Conservation (phyloP, 2,888 invertebrate species). For the Odontocolon sp. region DNA sequence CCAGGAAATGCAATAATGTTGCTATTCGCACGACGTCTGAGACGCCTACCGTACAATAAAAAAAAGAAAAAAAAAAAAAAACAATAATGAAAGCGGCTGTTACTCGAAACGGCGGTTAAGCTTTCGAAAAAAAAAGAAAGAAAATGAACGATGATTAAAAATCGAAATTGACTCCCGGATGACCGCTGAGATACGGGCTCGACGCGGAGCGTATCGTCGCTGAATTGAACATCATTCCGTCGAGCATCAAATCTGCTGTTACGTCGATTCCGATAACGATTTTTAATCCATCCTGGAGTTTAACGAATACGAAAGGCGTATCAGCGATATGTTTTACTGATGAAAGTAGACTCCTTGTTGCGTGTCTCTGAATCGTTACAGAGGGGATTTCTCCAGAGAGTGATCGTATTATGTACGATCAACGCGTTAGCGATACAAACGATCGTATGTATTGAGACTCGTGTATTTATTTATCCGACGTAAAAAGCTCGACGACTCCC, state of each 20-base stretch:
- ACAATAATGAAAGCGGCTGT: too few relatives aligned
- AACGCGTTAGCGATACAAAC: not conserved
- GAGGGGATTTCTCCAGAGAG: not conserved
- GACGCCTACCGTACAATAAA: not conserved
- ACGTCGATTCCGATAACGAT: constrained; percentile 3
- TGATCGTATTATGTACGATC: constrained; percentile 11
- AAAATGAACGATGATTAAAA: not conserved
- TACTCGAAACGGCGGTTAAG: not conserved
- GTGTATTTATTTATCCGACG: not conserved
- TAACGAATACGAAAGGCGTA: constrained; percentile 12
- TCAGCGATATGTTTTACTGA: constrained; percentile 28
- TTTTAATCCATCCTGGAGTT: constrained; percentile 11
- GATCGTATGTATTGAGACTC: too few relatives aligned
- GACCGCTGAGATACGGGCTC: not conserved
- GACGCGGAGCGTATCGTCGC: not conserved
- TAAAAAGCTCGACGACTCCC: not conserved
- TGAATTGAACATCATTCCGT: not conserved
- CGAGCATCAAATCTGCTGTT: not conserved
- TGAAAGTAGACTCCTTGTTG: constrained; percentile 41
- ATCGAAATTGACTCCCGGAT: not conserved
- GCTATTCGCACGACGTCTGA: not conserved
- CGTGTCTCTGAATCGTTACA: constrained; percentile 5
- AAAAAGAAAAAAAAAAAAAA: not conserved
- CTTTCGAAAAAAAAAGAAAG: not conserved
- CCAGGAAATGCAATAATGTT: constrained; percentile 30